phyloP scores from a whole-genome alignment of 64 coral and sea anemone genomes.

The Dendronephthya gigantea region DNA sequence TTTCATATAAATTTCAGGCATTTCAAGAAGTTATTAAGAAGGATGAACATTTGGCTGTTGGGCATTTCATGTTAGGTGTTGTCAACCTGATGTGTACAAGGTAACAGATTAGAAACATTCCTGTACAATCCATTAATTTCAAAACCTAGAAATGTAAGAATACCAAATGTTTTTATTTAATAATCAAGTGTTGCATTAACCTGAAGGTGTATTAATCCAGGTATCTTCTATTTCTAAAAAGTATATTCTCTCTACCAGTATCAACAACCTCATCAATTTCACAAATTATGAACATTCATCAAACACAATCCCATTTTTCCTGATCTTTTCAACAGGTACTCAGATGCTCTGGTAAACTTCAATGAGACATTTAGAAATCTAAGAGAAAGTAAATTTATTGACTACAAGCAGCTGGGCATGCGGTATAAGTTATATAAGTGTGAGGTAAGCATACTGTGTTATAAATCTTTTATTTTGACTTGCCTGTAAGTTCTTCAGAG shows the following conservation, averaged over 20 bases:
- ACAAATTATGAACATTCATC: background rate
- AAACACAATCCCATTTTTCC: background rate
- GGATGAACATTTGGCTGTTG: constrained; percentile 78
- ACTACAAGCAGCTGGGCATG: background rate
- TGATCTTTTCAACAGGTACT: background rate
- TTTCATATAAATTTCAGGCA: constrained; percentile 46
- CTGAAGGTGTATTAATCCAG: no score
- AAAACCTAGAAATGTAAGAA: no score
- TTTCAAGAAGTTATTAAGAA: constrained; percentile 75
- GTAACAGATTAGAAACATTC: background rate
- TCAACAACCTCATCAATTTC: no score
- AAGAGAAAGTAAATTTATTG: background rate
- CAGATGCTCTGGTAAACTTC: background rate
- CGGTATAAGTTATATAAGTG: constrained; percentile 10
- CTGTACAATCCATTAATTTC: no score
- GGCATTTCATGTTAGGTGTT: constrained; percentile 71
- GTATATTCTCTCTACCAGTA: background rate
- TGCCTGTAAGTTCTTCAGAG: no score
- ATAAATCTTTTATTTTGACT: no score
- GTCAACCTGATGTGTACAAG: constrained; percentile 63
- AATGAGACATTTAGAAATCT: background rate
- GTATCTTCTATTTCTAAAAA: no score
- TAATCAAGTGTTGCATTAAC: no score
- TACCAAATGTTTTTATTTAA: no score
- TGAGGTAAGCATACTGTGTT: background rate